Base-by-base conservation (phyloP, 2,797 vertebrate species). In the Syndactyla subalaris region DNA sequence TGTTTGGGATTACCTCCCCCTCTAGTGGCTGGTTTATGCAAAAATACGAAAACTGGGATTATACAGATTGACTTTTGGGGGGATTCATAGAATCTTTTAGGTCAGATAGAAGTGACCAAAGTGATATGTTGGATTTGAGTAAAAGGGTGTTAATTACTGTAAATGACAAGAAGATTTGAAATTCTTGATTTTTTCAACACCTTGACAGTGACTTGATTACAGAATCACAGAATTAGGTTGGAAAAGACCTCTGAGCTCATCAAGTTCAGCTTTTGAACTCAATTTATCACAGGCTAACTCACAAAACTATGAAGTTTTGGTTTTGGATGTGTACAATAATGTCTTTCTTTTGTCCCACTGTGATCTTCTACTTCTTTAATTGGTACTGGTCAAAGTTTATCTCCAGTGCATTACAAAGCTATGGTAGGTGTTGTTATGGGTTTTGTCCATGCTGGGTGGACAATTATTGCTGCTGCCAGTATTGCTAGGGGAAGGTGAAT, bases 21-120 rank as follows among this genome's bases (percentile, higher is more conserved):
- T 95, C 96, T 96, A 97, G 96, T 93, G 96, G 96, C 10, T 76
- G 48, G 14, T 92, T 75, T 82, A 51, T 54, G 73, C n/a, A 93
- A 85, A 89, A 57, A 59, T 49, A 65, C 2, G 43, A 81, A 89
- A 62, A 4, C 8, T 10, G 7, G 4, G 7, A 27, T 85, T 76
- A 59, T 7, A 20, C 21, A 41, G 6, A 1, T 34, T 24, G 5
- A 10, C 29, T 39, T 63, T 8, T 8, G 32, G 8, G 8, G 26
- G 5, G 9, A 1, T 32, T 81, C 38, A 18, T 23, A 27, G 49
- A 89, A 58, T 54, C 5, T 48, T 87, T 36, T 48, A 34, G 17
- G 26, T 52, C 23, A 57, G 38, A 75, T 27, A 65, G 6, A 88
- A 75, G 26, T 3, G 7, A 68, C 12, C 7, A 4, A 46, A 76